Evolutionary conservation across 2,888 invertebrate genomes (phyloP).

Genomic region (Halictus ligatus): DNA sequence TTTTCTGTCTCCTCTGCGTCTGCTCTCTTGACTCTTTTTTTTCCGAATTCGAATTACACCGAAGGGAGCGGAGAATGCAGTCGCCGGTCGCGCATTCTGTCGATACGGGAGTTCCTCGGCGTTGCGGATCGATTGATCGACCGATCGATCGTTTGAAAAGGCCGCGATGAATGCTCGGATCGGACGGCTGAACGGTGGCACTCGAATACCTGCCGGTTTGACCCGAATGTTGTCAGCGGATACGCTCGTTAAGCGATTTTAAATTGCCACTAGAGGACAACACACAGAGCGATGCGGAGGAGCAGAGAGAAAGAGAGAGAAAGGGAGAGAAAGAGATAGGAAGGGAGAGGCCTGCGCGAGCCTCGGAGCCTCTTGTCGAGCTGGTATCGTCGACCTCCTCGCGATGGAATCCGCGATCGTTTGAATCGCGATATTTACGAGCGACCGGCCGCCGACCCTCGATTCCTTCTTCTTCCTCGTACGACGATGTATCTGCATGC

Average conservation of each 20-base stretch:
- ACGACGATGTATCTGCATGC: background rate
- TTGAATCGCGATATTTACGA: conserved; percentile 75
- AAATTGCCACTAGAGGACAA: conserved; percentile 66
- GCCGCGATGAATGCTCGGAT: conserved; percentile 46
- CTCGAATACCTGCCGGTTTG: conserved; percentile 48
- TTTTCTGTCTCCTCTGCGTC: background rate
- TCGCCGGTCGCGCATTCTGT: background rate
- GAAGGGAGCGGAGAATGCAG: background rate
- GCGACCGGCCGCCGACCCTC: conserved; percentile 43
- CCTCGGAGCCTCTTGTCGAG: conserved; percentile 40
- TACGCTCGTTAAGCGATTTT: conserved; percentile 72
- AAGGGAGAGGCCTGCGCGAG: conserved; percentile 16
- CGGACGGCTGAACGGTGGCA: conserved; percentile 45
- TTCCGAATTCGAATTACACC: background rate
- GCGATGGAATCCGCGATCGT: conserved; percentile 57
- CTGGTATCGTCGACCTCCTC: conserved; percentile 37
- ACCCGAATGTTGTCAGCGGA: conserved; percentile 48
- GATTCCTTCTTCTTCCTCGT: conserved; percentile 6
- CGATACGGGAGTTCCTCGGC: background rate
- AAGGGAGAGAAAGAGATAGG: background rate
- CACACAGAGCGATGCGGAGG: background rate
- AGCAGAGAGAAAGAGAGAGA: no score
- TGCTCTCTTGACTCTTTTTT: background rate
- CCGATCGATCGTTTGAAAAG: background rate
- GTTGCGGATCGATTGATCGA: background rate